phyloP scores from a whole-genome alignment of 2,797 vertebrate genomes.

The Rallus crepitans region DNA sequence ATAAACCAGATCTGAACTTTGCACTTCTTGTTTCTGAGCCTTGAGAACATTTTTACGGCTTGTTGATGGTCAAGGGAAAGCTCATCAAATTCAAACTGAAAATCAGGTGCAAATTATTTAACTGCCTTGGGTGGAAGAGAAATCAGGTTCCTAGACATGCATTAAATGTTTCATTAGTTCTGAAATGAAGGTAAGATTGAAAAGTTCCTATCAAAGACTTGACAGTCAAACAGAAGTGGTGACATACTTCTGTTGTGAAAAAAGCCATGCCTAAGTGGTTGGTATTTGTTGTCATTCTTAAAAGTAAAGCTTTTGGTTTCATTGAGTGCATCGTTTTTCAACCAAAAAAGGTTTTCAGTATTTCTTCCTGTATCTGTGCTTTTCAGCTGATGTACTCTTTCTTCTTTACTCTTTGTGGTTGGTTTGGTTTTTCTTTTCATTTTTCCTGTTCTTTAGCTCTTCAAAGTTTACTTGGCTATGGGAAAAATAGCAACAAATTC shows the following conservation, averaged over 20 bases:
- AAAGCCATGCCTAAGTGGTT: background rate
- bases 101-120: background rate
- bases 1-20: constrained; percentile 23
- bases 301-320: background rate
- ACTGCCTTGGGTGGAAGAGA: background rate
- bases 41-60: background rate
- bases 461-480: background rate
- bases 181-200: background rate
- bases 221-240: background rate
- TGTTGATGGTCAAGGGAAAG: constrained; percentile 1
- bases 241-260: background rate
- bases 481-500: background rate
- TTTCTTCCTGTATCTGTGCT: background rate
- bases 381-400: background rate
- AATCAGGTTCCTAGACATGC: background rate
- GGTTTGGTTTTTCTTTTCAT: no score
- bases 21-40: background rate
- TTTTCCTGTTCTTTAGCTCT: background rate
- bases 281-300: background rate
- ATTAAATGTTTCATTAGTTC: background rate
- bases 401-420: background rate
- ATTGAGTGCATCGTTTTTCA: background rate
- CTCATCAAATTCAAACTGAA: background rate
- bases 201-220: background rate
- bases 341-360: background rate